Percentiles rank a stretch among this genome's conserved stretches.
phyloP scores from a whole-genome alignment of 2,113 vertebrate species.

The Bombycilla garrulus region DNA sequence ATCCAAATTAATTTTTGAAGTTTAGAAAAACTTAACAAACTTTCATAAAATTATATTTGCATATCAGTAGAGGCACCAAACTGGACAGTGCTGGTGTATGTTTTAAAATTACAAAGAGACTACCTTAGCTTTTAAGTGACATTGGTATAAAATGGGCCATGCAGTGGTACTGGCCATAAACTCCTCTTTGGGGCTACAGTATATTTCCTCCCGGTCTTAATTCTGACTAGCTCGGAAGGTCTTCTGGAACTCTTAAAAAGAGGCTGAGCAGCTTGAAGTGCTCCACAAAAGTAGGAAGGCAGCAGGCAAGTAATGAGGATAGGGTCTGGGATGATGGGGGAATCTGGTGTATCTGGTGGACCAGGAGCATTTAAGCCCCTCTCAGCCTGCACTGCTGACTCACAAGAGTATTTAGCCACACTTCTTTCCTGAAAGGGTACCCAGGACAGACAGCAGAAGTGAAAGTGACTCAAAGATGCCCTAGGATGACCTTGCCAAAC shows the following conservation, averaged over 20 bases:
- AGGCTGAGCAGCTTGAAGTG: background rate
- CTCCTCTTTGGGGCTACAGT: background rate
- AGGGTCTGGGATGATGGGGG: background rate
- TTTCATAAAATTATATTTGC: background rate
- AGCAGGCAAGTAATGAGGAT: background rate
- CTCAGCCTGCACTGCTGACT: background rate
- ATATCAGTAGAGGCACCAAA: background rate
- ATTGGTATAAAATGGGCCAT: background rate
- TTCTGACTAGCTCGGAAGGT: background rate
- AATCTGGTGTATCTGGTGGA: background rate
- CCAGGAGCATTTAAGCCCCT: background rate
- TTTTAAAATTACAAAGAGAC: background rate
- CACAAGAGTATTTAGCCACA: background rate
- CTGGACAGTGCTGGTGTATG: background rate
- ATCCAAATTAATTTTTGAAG: background rate
- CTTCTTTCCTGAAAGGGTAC: background rate
- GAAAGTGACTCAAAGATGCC: background rate
- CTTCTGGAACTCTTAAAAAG: background rate
- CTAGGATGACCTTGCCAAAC: background rate
- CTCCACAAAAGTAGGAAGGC: background rate
- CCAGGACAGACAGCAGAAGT: background rate
- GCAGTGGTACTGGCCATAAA: background rate
- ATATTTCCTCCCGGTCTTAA: background rate
- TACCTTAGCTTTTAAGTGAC: background rate
- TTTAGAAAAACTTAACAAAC: background rate